These are phyloP conservation scores for Prietella phreatophila DNA, from an alignment of 2,113 vertebrate species.

Conservation along the genomic window DNA sequence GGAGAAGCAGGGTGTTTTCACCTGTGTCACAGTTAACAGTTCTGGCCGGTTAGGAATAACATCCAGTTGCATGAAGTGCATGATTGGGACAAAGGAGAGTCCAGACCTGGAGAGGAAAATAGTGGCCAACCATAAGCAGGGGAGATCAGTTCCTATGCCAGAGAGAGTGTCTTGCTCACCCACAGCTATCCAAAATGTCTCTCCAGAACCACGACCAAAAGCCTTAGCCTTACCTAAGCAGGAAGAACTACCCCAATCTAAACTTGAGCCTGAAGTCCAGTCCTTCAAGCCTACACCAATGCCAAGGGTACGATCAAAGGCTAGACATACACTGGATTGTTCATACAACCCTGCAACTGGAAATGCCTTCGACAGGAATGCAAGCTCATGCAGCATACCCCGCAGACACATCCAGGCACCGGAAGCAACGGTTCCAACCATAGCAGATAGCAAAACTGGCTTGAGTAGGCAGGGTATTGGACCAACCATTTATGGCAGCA, in stretches of 20 bases:
- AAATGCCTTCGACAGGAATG: slow-evolving; percentile 34
- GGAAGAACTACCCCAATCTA: slow-evolving; percentile 35
- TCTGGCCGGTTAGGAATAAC: slow-evolving; percentile 84
- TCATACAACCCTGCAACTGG: slow-evolving; percentile 39
- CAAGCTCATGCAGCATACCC: slow-evolving; percentile 61
- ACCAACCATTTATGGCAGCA: slow-evolving; percentile 72
- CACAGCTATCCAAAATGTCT: slow-evolving; percentile 47
- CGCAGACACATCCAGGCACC: slow-evolving; percentile 65
- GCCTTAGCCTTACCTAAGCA: slow-evolving; percentile 35
- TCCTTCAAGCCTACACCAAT: slow-evolving; percentile 52
- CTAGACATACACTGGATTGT: slow-evolving; percentile 60
- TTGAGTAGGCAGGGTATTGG: slow-evolving; percentile 68
- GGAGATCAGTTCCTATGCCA: background rate
- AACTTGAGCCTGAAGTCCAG: slow-evolving; percentile 47
- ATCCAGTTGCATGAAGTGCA: slow-evolving; percentile 89
- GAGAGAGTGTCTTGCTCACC: slow-evolving; percentile 42
- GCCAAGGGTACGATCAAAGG: slow-evolving; percentile 48
- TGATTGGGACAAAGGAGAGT: slow-evolving; percentile 83
- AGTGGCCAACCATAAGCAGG: background rate
- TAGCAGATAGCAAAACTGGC: slow-evolving; percentile 66
- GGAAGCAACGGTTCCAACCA: slow-evolving; percentile 50
- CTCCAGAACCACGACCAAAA: slow-evolving; percentile 52
- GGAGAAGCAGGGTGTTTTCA: slow-evolving; percentile 73
- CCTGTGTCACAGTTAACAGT: slow-evolving; percentile 81
- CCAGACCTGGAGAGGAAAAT: slow-evolving; percentile 77